phyloP scores from a whole-genome alignment of 2,888 invertebrate species.

The Apamea sordens region DNA sequence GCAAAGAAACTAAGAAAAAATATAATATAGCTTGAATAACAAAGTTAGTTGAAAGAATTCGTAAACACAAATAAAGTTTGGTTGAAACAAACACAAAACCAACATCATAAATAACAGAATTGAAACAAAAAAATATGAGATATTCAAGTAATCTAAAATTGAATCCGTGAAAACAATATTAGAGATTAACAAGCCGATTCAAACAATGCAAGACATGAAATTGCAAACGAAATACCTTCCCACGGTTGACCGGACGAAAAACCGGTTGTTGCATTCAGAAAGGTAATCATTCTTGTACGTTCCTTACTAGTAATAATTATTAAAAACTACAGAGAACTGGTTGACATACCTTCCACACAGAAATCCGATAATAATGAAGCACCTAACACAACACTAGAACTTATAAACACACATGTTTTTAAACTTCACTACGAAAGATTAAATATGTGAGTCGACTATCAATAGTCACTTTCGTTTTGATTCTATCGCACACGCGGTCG shows the following conservation, averaged over 20 bases:
- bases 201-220: constrained; percentile 73
- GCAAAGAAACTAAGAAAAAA: constrained; percentile 13
- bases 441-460: constrained; percentile 77
- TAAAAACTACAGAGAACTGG: constrained; percentile 75
- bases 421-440: constrained; percentile 82
- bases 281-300: constrained; percentile 84
- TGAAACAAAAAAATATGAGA: constrained; percentile 33
- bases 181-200: constrained; percentile 48
- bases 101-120: constrained; percentile 36
- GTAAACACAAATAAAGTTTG: constrained; percentile 35
- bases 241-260: constrained; percentile 87
- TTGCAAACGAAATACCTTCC: constrained; percentile 85
- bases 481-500: constrained; percentile 77
- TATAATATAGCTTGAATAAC: constrained; percentile 11
- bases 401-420: constrained; percentile 77
- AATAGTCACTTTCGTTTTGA: constrained; percentile 69
- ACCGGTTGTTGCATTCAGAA: constrained; percentile 87
- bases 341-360: constrained; percentile 80
- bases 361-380: constrained; percentile 69
- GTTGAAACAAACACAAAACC: constrained; percentile 29
- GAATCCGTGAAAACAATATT: constrained; percentile 46
- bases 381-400: constrained; percentile 72
- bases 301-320: constrained; percentile 74
- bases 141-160: constrained; percentile 44
- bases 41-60: constrained; percentile 41